phyloP scores from a whole-genome alignment of 1,140 invertebrate species.

The Drepana arcuata region DNA sequence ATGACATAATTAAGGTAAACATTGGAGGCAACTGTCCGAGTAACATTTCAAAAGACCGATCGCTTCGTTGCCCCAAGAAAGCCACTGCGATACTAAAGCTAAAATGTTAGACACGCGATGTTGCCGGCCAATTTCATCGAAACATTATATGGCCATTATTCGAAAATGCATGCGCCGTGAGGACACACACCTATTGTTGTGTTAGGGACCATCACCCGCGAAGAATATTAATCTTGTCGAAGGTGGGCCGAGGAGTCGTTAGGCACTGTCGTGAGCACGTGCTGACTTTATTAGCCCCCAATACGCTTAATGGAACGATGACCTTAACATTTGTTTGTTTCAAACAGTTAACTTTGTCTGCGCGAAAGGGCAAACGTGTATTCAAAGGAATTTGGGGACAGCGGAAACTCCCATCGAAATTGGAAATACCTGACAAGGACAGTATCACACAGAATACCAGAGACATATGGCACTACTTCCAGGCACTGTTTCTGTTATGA shows the following conservation, averaged over 20 bases:
- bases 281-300: conserved; percentile 21
- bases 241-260: conserved; percentile 29
- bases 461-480: too few species aligned
- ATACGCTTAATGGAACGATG: conserved; percentile 44
- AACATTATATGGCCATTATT: conserved; percentile 69
- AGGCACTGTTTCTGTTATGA: too few species aligned
- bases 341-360: too few species aligned
- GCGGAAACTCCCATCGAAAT: too few species aligned
- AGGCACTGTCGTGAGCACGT: conserved; percentile 18
- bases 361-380: too few species aligned
- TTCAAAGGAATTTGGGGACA: too few species aligned
- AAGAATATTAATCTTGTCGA: conserved; percentile 63
- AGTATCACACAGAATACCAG: too few species aligned
- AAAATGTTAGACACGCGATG: conserved; percentile 39
- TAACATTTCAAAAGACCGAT: conserved; percentile 5
- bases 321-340: too few species aligned
- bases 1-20: conserved; percentile 16
- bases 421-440: too few species aligned
- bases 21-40: neutral
- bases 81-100: conserved; percentile 37
- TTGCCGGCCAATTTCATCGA: conserved; percentile 55
- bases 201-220: conserved; percentile 41
- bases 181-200: conserved; percentile 47
- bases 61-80: conserved; percentile 29
- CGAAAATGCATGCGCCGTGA: conserved; percentile 63